Evolutionary conservation across 1,140 invertebrate genomes (phyloP).

Genomic region (Bombus breviceps): DNA sequence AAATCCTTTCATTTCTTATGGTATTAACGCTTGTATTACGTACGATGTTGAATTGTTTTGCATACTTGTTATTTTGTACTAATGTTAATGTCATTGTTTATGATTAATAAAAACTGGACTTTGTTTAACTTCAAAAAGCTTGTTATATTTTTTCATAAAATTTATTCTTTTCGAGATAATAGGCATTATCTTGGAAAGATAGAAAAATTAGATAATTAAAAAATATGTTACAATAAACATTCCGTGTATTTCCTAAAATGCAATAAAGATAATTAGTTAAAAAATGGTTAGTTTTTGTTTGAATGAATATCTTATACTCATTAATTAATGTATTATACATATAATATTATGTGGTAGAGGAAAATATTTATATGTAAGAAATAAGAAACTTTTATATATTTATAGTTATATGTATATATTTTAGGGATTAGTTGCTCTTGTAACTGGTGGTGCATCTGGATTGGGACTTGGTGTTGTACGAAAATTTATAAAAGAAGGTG

Average conservation of each 20-base stretch:
- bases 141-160: neutral
- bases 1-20: neutral
- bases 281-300: neutral
- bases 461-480: conserved; percentile 94
- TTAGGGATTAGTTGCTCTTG: conserved; percentile 90
- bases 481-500: conserved; percentile 91
- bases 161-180: neutral
- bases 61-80: neutral
- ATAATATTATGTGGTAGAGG: neutral
- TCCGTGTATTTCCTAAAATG: neutral
- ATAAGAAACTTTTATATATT: neutral
- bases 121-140: neutral
- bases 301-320: neutral
- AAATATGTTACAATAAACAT: neutral
- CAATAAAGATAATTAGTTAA: conserved; percentile 6
- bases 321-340: neutral
- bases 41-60: neutral
- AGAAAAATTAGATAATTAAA: neutral
- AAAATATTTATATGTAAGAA: neutral
- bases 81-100: neutral
- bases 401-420: conserved; percentile 60
- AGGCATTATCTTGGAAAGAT: neutral
- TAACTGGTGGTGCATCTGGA: conserved; percentile 97
- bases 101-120: neutral
- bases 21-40: neutral